Base-by-base conservation (phyloP, 2,888 invertebrate genomes). In the Caenorhabditis afra region DNA sequence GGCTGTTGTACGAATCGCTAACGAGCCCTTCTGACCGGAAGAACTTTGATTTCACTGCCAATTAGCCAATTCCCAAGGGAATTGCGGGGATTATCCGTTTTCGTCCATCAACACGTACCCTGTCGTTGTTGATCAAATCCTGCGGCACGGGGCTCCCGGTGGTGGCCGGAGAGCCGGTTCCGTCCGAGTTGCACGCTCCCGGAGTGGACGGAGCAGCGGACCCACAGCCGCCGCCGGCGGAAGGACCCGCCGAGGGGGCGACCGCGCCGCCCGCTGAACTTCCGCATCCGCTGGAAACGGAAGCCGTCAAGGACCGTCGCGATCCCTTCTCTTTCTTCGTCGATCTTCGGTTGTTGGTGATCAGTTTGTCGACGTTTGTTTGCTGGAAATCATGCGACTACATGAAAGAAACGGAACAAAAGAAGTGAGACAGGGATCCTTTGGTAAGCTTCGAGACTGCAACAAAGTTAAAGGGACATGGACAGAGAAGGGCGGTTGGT, bases 361-460 rank as follows among this genome's bases (percentile, higher is more conserved):
- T 82, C 39, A 90, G 68, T 66, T 90, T 90, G 65, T 90, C 90
- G 47, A 90, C 88, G 71, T 81, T 88, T 45, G 85, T 83, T 85
- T 90, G 90, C 85, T 88, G 79, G n/a, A 58, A 58, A 44, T 18
- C 18, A 20, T 61, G 45, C 47, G 47, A 16, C 37, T 41, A 14
- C 44, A 4, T 12, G 50, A n/a, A 41, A n/a, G 41, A 20, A n/a
- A 1, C 5, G 18, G 52, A 37, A 44, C 1, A 47, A 12, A 29
- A 55, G 45, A 18, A 35, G 49, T 61, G 45, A 49, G 41, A 64
- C 29, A 35, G 23, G 45, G 57, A 58, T 23, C 39, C 23, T 23
- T 37, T 37, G 45, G 52, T 58, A 52, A 68, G 68, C 49, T 59
- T 22, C 16, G n/a, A 22, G 50, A 68, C 59, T 52, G 59, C 58